Base-by-base conservation (phyloP, 2,888 invertebrate species). In the Athrips mouffetella region DNA sequence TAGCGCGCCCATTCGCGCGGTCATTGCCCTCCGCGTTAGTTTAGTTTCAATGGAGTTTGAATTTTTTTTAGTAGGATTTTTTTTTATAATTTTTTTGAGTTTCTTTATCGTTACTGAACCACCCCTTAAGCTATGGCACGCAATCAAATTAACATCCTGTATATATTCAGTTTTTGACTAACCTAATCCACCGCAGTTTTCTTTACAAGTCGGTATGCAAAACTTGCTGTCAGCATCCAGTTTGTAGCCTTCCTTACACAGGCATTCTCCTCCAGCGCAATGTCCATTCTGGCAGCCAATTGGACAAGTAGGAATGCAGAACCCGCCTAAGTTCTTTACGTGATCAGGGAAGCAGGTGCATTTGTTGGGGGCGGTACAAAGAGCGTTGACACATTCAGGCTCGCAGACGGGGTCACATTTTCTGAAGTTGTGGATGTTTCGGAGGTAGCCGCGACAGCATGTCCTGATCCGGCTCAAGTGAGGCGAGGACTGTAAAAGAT, bases 401-500 rank as follows among this genome's bases (percentile, higher is more conserved):
- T 83, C 81, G 65, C 93, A 93, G 11, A 90, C 80, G 0, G 92
- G 91, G 35, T 91, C 90, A 65, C 93, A 93, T 45, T 87, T 83
- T 2, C 82, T 89, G 59, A 59, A 80, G 67, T 84, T 86, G 67
- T 90, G 89, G 4, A 86, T 80, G 70, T 92, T 91, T 8, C 91
- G 89, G 52, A 88, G 83, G 75, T 92, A 94, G 11, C 94, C 94
- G 0, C 90, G 89, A 67, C 95, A 95, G 67, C 95, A 95, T 18
- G 92, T 88, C 54, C 92, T 87, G 59, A 93, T 91, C 52, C 89
- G 90, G 64, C 92, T 93, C 62, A 91, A 86, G 16, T 91, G 90
- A 4, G 91, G 77, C 1, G 89, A 82, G 0, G 93, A 89, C 91
- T 92, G 74, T 1, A 11, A 37, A 37, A n/a, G n/a, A n/a, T n/a